phyloP scores from a whole-genome alignment of 2,888 invertebrate genomes.

The Helobdella robusta region DNA sequence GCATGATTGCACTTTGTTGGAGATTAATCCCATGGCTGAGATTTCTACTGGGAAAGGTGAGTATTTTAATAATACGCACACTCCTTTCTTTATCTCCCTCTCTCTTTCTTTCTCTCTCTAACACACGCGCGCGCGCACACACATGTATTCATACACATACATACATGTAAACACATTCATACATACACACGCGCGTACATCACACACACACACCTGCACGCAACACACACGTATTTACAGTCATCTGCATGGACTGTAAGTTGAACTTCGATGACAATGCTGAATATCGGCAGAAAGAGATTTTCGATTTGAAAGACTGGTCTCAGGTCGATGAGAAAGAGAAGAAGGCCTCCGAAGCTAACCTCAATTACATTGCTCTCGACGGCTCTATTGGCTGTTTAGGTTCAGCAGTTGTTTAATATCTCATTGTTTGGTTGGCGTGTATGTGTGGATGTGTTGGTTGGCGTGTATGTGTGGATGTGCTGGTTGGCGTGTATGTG shows the following conservation, averaged over 20 bases:
- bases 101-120: no score
- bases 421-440: background rate
- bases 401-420: conserved; percentile 42
- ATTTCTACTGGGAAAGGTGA: conserved; percentile 59
- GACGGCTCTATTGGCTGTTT: conserved; percentile 89
- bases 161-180: no score
- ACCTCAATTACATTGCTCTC: conserved; percentile 85
- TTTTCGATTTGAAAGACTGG: conserved; percentile 74
- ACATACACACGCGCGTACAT: background rate
- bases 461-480: background rate
- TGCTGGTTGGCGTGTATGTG: no score
- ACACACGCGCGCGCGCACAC: no score
- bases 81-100: no score
- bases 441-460: background rate
- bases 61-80: no score
- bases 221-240: conserved; percentile 53
- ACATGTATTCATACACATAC: no score
- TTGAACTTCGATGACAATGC: conserved; percentile 91
- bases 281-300: conserved; percentile 73
- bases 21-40: conserved; percentile 90
- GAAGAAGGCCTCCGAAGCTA: conserved; percentile 75
- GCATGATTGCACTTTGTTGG: conserved; percentile 70
- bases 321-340: conserved; percentile 76
- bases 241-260: conserved; percentile 86
- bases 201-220: background rate